Conservation (phyloP, 2,888 invertebrate species). For the Heliconius ismenius region DNA sequence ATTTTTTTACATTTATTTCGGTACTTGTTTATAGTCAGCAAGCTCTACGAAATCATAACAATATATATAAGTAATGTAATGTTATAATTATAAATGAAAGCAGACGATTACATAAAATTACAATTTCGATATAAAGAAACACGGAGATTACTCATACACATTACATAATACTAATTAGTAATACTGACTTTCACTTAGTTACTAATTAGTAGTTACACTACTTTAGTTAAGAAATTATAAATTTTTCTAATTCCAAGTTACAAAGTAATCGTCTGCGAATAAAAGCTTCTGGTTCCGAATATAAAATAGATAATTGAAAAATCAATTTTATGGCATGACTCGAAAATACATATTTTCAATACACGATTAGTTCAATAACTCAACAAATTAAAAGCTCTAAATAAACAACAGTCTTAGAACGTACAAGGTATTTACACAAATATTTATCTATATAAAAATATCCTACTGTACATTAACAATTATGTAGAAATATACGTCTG, state of each 20-base stretch:
- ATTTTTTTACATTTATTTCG: constrained; percentile 4
- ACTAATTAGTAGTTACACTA: constrained; percentile 16
- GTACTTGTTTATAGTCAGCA: neutral
- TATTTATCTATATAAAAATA: constrained; percentile 73
- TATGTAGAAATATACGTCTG: constrained; percentile 76
- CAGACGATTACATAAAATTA: constrained; percentile 14
- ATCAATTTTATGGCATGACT: constrained; percentile 60
- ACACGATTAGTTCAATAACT: constrained; percentile 67
- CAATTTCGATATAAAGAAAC: constrained; percentile 4
- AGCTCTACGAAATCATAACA: constrained; percentile 3
- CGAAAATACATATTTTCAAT: constrained; percentile 76
- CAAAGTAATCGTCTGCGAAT: constrained; percentile 14
- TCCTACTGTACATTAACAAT: constrained; percentile 80
- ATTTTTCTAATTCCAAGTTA: neutral
- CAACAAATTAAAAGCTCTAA: constrained; percentile 79
- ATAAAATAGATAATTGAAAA: neutral
- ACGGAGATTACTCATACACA: neutral
- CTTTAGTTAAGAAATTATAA: constrained; percentile 2
- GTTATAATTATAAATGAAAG: neutral
- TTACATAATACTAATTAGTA: constrained; percentile 16
- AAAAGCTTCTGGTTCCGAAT: neutral
- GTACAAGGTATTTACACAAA: constrained; percentile 80
- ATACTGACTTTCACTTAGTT: constrained; percentile 20
- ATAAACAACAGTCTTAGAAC: constrained; percentile 81
- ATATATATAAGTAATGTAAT: neutral